These are phyloP conservation scores for Anguilla rostrata DNA, from an alignment of 2,113 vertebrate species.

Conservation along the genomic window DNA sequence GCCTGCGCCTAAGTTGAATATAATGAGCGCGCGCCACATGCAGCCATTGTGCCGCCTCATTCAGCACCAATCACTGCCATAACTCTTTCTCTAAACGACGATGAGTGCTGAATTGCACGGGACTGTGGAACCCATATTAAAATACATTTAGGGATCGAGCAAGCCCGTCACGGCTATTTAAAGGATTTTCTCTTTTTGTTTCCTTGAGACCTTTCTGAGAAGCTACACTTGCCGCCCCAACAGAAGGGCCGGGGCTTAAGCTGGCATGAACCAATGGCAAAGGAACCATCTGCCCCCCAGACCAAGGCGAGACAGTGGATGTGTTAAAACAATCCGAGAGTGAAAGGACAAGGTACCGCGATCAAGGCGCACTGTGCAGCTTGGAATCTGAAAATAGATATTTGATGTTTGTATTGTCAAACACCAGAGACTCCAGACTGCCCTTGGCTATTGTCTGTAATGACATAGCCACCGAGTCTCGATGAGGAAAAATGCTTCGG, in stretches of 20 bases:
- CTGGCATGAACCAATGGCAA: constrained; percentile 67
- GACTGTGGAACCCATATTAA: constrained; percentile 71
- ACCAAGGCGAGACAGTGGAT: constrained; percentile 39
- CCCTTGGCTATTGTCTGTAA: not conserved
- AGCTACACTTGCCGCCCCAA: constrained; percentile 69
- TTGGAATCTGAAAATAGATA: not conserved
- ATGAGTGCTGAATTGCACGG: constrained; percentile 77
- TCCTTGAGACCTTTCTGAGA: constrained; percentile 73
- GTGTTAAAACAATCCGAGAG: constrained; percentile 18
- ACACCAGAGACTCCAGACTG: not conserved
- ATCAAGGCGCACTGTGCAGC: not conserved
- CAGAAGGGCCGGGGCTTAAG: constrained; percentile 76
- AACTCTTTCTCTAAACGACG: constrained; percentile 79
- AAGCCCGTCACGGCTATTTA: constrained; percentile 77
- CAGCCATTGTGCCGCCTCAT: constrained; percentile 75
- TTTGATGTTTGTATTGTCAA: not conserved
- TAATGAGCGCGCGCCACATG: constrained; percentile 92
- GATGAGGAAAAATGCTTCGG: constrained; percentile 48
- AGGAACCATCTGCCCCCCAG: constrained; percentile 74
- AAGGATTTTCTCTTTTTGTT: constrained; percentile 75
- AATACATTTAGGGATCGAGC: constrained; percentile 76
- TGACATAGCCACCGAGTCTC: not conserved
- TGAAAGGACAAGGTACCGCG: not conserved
- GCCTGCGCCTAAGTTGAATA: constrained; percentile 84
- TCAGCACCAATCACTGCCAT: constrained; percentile 77